Conservation (phyloP, 1,140 invertebrate genomes). For the Mercenaria mercenaria region DNA sequence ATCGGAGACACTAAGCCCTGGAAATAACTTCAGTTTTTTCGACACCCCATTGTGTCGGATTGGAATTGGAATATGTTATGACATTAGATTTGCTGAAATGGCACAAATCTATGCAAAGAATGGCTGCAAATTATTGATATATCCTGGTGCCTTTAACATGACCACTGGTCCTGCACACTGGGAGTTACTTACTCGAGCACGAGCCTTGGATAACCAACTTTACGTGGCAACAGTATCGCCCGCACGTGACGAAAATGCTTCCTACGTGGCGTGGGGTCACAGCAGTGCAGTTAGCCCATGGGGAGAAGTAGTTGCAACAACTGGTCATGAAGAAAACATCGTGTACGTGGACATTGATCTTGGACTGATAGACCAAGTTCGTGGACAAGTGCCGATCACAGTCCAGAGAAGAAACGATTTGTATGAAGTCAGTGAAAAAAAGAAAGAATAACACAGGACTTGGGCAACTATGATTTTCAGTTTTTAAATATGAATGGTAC, state of each 20-base stretch:
- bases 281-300: conserved; percentile 95
- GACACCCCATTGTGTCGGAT: conserved; percentile 91
- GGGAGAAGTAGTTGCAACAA: conserved; percentile 92
- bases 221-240: conserved; percentile 89
- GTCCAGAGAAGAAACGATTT: conserved; percentile 93
- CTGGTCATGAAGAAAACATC: conserved; percentile 90
- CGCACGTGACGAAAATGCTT: conserved; percentile 90
- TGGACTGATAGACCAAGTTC: conserved; percentile 90
- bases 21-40: conserved; percentile 92
- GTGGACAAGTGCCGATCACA: conserved; percentile 93
- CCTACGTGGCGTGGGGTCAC: conserved; percentile 96
- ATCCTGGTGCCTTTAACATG: conserved; percentile 98
- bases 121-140: conserved; percentile 94
- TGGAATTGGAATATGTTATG: conserved; percentile 97
- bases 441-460: background rate
- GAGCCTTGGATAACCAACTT: conserved; percentile 94
- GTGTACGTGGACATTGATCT: conserved; percentile 93
- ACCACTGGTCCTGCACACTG: conserved; percentile 97
- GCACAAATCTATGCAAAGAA: conserved; percentile 92
- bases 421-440: conserved; percentile 87
- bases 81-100: conserved; percentile 96
- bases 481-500: too few species aligned
- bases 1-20: conserved; percentile 93
- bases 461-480: too few species aligned
- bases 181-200: conserved; percentile 92